Conservation (phyloP, 2,888 invertebrate species). For the Acanthosepion pharaonis region DNA sequence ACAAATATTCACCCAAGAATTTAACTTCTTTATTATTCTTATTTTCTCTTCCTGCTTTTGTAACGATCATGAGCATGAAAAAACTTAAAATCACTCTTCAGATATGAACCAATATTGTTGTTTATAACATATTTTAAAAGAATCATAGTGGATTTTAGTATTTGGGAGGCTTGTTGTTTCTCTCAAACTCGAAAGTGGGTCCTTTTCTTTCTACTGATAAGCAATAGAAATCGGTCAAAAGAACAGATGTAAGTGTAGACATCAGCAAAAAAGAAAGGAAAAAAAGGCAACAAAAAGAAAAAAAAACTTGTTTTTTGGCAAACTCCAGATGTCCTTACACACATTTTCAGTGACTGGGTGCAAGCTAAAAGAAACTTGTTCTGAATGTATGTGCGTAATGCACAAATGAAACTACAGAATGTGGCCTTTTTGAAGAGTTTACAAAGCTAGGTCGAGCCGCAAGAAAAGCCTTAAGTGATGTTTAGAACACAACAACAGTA, state of each 20-base stretch:
- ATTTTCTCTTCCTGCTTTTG: too few relatives aligned
- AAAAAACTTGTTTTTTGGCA: neutral
- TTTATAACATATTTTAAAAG: neutral
- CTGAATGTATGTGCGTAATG: conserved; percentile 12
- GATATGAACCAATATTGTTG: too few relatives aligned
- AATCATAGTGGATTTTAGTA: neutral
- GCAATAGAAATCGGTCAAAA: neutral
- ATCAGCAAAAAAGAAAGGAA: neutral
- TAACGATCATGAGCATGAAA: too few relatives aligned
- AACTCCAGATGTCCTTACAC: neutral
- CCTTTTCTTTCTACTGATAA: neutral
- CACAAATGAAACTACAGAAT: neutral
- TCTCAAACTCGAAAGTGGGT: neutral
- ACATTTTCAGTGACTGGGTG: neutral
- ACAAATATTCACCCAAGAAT: too few relatives aligned
- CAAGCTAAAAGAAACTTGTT: neutral
- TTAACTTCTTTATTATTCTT: too few relatives aligned
- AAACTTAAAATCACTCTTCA: too few relatives aligned
- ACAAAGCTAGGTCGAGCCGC: neutral
- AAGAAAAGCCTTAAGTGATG: neutral
- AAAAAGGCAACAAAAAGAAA: too few relatives aligned
- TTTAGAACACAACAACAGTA: neutral
- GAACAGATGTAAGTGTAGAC: neutral
- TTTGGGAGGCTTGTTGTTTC: neutral
- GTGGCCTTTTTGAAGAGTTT: neutral